These are phyloP conservation scores for Phainopepla nitens DNA, from an alignment of 2,113 vertebrate genomes.

Conservation along the genomic window DNA sequence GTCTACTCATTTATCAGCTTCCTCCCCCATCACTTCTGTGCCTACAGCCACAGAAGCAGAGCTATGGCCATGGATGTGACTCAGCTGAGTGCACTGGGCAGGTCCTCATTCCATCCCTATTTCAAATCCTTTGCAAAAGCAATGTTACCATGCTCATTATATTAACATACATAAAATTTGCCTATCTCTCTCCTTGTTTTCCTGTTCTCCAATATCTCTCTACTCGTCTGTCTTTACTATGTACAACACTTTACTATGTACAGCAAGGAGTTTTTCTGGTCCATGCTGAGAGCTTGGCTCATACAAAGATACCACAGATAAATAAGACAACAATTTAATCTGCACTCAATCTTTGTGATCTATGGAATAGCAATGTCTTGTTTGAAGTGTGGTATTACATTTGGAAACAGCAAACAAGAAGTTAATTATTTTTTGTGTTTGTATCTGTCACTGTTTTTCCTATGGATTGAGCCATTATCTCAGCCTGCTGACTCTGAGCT, in stretches of 20 bases:
- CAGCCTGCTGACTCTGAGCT: neutral
- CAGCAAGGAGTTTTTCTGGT: neutral
- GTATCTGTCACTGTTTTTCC: neutral
- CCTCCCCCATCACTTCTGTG: neutral
- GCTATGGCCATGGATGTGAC: neutral
- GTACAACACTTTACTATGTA: neutral
- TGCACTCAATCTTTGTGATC: conserved; percentile 15
- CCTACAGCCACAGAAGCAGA: neutral
- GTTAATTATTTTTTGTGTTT: conserved; percentile 46
- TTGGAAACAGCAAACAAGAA: conserved; percentile 52
- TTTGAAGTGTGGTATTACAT: conserved; percentile 41
- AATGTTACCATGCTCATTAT: neutral
- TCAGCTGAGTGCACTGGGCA: neutral
- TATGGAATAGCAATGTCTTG: neutral
- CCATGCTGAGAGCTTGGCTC: neutral
- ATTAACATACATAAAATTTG: neutral
- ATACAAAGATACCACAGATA: neutral
- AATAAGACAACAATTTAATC: conserved; percentile 36
- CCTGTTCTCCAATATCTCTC: neutral
- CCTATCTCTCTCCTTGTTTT: neutral
- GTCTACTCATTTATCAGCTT: neutral
- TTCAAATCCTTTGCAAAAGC: neutral
- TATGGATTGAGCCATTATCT: neutral
- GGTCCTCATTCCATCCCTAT: neutral
- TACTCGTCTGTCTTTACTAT: neutral